Base-by-base conservation (phyloP, 30 jellyfish, hydroid and myxozoan species). In the Rhopilema esculentum region DNA sequence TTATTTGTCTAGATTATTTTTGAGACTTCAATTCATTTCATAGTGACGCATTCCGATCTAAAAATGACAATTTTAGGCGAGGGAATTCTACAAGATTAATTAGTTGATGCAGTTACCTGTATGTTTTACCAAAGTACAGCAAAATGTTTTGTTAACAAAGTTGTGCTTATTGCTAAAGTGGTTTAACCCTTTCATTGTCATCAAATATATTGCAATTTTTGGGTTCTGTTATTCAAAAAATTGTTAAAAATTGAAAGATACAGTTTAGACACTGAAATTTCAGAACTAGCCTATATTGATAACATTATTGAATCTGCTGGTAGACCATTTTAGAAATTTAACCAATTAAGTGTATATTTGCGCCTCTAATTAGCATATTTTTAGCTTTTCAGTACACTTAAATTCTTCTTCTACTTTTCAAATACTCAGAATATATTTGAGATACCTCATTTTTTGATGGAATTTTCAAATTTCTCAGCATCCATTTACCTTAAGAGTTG, bases 161-260 rank as follows among this genome's bases (percentile, higher is more conserved):
- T n/a, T n/a, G n/a, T n/a, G n/a, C n/a, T n/a, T n/a, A n/a, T n/a
- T n/a, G n/a, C n/a, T n/a, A n/a, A n/a, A n/a, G n/a, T n/a, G n/a
- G n/a, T n/a, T 69, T 69, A 69, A 25, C 52, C 75, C 80, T 69
- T 69, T 69, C 80, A 69, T 69, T 69, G 80, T 69, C 80, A 29
- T 50, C 80, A 32, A 40, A 30, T 61, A n/a, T 15, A 18, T 4
- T 6, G 32, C 6, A 26, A 31, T n/a, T 20, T 8, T 30, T 29
- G 24, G 62, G 31, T 16, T 6, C 8, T 16, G 27, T 23, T 6
- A 7, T 25, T 31, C 32, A 30, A 6, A 26, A 18, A 81, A 1
- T 27, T 15, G 31, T 17, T 8, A 51, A 8, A 77, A 81, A 77
- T 66, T 8, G 15, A 16, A 1, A 29, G 16, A 63, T 21, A 12